Conservation (phyloP, 2,888 invertebrate species). For the Aporophyla nigra region DNA sequence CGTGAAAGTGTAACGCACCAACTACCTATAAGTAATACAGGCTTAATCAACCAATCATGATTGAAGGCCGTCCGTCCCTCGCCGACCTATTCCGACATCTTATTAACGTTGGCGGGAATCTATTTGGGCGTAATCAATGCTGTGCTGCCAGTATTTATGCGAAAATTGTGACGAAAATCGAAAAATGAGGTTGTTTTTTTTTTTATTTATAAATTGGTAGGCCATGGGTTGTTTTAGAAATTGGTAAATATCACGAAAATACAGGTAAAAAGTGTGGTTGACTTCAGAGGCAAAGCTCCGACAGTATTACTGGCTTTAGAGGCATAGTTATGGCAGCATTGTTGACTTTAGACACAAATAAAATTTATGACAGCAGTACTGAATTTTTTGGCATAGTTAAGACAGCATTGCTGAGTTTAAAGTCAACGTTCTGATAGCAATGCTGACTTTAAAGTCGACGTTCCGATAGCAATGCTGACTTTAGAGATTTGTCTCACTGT, state of each 20-base stretch:
- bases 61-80: slow-evolving; percentile 49
- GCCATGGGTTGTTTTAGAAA: background rate
- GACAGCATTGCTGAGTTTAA: background rate
- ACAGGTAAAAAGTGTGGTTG: background rate
- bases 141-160: slow-evolving; percentile 32
- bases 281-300: background rate
- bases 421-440: no score
- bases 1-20: background rate
- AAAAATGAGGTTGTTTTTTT: slow-evolving; percentile 6
- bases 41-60: slow-evolving; percentile 39
- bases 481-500: no score
- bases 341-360: no score
- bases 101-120: slow-evolving; percentile 45
- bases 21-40: background rate
- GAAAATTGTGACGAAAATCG: slow-evolving; percentile 34
- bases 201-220: background rate
- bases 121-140: slow-evolving; percentile 41
- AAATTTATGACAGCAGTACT: no score
- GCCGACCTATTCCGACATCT: slow-evolving; percentile 31
- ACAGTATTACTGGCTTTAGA: no score
- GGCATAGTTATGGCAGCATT: no score
- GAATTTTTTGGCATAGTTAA: no score
- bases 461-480: no score
- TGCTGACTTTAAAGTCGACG: no score
- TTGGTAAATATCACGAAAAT: background rate